phyloP scores from a whole-genome alignment of 2,888 invertebrate genomes.

The Cephus spinipes region DNA sequence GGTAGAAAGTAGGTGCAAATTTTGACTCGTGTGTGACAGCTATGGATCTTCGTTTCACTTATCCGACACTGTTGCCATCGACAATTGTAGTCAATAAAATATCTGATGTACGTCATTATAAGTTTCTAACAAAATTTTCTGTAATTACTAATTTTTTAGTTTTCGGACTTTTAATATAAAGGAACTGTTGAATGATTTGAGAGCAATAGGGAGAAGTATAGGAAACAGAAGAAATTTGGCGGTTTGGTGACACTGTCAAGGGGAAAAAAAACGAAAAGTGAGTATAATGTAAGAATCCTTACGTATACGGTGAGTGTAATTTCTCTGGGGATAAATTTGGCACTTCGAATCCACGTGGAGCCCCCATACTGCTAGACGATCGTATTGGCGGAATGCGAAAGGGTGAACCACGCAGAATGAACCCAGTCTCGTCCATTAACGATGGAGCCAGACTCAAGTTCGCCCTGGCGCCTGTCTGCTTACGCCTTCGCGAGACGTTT shows the following conservation, averaged over 20 bases:
- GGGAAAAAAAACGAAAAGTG: background rate
- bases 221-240: background rate
- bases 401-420: conserved; percentile 33
- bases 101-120: too few relatives aligned
- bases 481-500: background rate
- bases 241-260: background rate
- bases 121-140: too few relatives aligned
- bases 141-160: too few relatives aligned
- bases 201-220: background rate
- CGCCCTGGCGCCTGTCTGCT: background rate
- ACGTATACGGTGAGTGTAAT: background rate
- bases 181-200: background rate
- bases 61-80: too few relatives aligned
- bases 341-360: conserved; percentile 1
- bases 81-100: too few relatives aligned
- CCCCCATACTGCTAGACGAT: background rate
- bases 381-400: conserved; percentile 35
- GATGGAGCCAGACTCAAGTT: conserved; percentile 1
- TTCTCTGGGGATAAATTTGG: background rate
- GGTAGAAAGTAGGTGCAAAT: too few relatives aligned
- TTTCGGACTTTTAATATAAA: too few relatives aligned
- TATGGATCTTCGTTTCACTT: too few relatives aligned
- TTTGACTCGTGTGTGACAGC: too few relatives aligned
- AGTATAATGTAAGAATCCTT: background rate
- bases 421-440: conserved; percentile 27